phyloP scores from a whole-genome alignment of 2,113 vertebrate genomes.

The Tragelaphus buxtoni region DNA sequence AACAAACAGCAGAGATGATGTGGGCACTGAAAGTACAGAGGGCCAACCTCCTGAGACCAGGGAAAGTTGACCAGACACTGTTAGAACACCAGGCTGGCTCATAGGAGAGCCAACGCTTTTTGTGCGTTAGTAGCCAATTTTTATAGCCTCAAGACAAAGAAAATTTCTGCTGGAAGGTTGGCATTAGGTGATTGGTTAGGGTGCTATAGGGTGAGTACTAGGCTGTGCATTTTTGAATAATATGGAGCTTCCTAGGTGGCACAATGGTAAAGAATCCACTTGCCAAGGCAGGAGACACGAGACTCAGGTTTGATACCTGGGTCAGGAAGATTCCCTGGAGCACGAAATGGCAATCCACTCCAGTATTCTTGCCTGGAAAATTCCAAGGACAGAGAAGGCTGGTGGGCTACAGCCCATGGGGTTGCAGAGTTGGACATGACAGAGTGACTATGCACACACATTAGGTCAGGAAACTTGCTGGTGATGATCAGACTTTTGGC shows the following conservation, averaged over 20 bases:
- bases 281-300: rapidly evolving
- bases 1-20: not conserved
- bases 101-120: not conserved
- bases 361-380: not conserved
- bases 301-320: not conserved
- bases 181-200: not conserved
- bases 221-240: not conserved
- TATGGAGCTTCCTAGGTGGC: not conserved
- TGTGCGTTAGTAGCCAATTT: not conserved
- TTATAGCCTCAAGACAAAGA: not conserved
- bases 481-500: not conserved
- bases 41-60: not conserved
- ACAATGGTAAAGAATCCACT: not conserved
- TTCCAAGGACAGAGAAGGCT: not conserved
- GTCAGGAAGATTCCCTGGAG: not conserved
- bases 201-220: not conserved
- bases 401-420: not conserved
- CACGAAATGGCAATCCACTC: not conserved
- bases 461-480: not conserved
- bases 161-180: not conserved
- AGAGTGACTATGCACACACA: not conserved
- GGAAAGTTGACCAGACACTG: not conserved
- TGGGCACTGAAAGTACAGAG: not conserved
- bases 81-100: not conserved
- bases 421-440: not conserved